Evolutionary conservation across 2,113 vertebrate genomes (phyloP).

Genomic region (Clarias gariepinus): DNA sequence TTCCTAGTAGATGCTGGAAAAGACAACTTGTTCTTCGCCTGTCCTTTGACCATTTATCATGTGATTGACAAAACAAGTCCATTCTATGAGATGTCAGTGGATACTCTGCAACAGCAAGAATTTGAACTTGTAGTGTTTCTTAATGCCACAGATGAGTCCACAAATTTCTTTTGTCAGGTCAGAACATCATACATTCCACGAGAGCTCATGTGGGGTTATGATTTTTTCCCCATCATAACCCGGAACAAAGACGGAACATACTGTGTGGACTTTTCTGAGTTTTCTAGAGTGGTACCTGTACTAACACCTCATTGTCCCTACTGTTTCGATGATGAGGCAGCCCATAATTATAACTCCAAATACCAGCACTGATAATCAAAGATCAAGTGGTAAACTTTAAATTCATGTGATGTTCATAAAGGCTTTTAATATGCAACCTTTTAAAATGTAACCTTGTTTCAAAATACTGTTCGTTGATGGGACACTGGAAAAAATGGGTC

Average conservation of each 20-base stretch:
- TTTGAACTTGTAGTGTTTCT: slow-evolving; percentile 94
- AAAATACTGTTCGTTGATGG: not conserved
- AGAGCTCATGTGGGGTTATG: slow-evolving; percentile 95
- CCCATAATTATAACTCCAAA: slow-evolving; percentile 74
- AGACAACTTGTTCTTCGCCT: slow-evolving; percentile 96
- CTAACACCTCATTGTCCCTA: slow-evolving; percentile 89
- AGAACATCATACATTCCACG: slow-evolving; percentile 91
- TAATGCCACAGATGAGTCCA: slow-evolving; percentile 91
- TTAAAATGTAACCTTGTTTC: not conserved
- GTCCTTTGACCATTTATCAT: slow-evolving; percentile 89
- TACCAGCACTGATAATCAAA: not conserved
- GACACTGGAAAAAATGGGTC: not conserved
- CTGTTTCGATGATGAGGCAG: slow-evolving; percentile 87
- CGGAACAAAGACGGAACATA: slow-evolving; percentile 93
- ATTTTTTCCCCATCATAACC: slow-evolving; percentile 89
- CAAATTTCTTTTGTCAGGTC: slow-evolving; percentile 90
- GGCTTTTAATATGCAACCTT: not conserved
- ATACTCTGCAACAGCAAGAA: slow-evolving; percentile 85
- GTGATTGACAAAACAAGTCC: slow-evolving; percentile 88
- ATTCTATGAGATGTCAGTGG: slow-evolving; percentile 90
- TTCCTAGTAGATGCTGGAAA: slow-evolving; percentile 88
- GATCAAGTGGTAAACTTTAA: not conserved
- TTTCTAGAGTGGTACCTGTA: slow-evolving; percentile 86
- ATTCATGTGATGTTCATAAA: not conserved
- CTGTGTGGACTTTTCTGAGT: slow-evolving; percentile 92